These are phyloP conservation scores for Eolophus roseicapilla DNA, from an alignment of 2,113 vertebrate genomes.

Conservation along the genomic window DNA sequence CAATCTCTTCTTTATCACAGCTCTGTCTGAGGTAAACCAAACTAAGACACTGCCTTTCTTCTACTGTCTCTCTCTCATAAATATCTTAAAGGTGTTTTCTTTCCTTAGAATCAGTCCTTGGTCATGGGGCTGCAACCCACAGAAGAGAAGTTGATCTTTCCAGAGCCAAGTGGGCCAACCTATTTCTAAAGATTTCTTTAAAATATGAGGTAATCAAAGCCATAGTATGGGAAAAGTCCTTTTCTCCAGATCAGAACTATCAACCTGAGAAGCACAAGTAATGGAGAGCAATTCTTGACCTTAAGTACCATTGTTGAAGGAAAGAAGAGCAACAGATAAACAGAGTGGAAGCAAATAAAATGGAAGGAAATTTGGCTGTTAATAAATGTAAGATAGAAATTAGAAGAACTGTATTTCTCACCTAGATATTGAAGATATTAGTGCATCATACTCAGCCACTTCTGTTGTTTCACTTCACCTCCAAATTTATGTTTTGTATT, in stretches of 20 bases:
- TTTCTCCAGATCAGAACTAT: background rate
- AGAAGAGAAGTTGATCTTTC: background rate
- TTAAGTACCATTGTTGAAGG: background rate
- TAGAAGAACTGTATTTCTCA: background rate
- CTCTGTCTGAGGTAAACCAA: background rate
- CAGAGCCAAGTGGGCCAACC: background rate
- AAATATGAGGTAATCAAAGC: background rate
- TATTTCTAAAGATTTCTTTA: background rate
- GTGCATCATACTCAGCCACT: background rate
- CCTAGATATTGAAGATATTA: background rate
- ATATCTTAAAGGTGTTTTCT: background rate
- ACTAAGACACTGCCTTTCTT: background rate
- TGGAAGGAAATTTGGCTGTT: background rate
- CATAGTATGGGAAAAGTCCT: background rate
- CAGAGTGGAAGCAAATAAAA: background rate
- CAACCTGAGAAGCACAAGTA: background rate
- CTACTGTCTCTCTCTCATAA: background rate
- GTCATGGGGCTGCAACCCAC: accelerated
- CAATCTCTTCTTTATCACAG: background rate
- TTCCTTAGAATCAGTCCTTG: background rate
- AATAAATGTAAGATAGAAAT: background rate
- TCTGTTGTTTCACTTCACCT: background rate
- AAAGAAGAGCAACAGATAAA: background rate
- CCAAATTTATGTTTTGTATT: background rate
- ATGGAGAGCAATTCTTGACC: background rate